These are phyloP conservation scores for Polymixis lichenea DNA, from an alignment of 2,888 invertebrate genomes.

Conservation along the genomic window DNA sequence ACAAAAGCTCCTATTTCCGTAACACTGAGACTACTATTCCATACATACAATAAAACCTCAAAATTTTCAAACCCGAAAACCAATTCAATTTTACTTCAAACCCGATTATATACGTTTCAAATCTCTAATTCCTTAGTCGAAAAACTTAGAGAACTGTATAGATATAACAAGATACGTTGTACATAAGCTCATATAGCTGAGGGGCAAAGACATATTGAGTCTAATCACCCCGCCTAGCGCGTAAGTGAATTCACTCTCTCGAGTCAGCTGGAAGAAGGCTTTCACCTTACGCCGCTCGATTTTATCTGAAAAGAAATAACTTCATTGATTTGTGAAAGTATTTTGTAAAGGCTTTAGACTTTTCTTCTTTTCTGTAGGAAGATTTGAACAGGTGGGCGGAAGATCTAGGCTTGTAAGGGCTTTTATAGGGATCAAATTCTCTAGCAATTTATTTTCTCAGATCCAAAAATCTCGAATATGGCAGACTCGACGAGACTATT, in stretches of 20 bases:
- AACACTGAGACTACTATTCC: not conserved
- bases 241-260: slow-evolving; percentile 82
- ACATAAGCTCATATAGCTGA: slow-evolving; percentile 83
- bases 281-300: slow-evolving; percentile 80
- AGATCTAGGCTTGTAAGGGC: slow-evolving; percentile 18
- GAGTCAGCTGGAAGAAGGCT: slow-evolving; percentile 81
- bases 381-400: slow-evolving; percentile 3
- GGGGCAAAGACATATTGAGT: slow-evolving; percentile 84
- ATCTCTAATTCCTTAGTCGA: slow-evolving; percentile 72
- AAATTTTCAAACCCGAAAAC: not conserved
- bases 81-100: not conserved
- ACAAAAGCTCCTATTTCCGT: not conserved
- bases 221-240: slow-evolving; percentile 81
- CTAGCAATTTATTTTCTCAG: slow-evolving; percentile 11
- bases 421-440: slow-evolving; percentile 12
- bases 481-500: not conserved
- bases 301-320: slow-evolving; percentile 77
- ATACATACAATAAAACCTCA: not conserved
- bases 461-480: not conserved
- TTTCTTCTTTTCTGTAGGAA: slow-evolving; percentile 3
- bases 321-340: slow-evolving; percentile 47
- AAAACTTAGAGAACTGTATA: slow-evolving; percentile 85
- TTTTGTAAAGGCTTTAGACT: slow-evolving; percentile 31
- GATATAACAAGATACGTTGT: slow-evolving; percentile 84
- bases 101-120: not conserved